Conservation (phyloP, 2,797 vertebrate species). For the Varecia variegata region DNA sequence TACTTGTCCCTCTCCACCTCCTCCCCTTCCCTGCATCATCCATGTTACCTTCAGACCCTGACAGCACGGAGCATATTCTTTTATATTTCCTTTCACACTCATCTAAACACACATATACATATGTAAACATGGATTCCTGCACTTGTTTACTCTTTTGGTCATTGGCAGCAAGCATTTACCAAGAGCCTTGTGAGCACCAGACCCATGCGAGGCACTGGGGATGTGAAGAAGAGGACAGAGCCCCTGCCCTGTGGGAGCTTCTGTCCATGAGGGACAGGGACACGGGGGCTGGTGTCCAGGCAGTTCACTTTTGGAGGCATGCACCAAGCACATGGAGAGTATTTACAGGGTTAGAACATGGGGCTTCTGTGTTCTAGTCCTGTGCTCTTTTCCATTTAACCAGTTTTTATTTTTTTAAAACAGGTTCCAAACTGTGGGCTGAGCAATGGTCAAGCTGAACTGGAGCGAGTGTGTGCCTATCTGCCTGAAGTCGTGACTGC, state of each 20-base stretch:
- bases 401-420: neutral
- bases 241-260: neutral
- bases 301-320: neutral
- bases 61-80: neutral
- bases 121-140: neutral
- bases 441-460: neutral
- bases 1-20: neutral
- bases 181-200: neutral
- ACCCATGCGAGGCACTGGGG: neutral
- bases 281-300: fast-evolving
- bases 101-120: fast-evolving
- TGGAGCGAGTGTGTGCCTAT: neutral
- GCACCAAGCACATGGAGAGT: no score
- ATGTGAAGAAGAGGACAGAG: neutral
- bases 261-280: fast-evolving
- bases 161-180: neutral
- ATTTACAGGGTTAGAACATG: neutral
- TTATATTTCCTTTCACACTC: neutral
- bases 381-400: neutral
- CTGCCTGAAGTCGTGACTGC: neutral
- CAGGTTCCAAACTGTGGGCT: neutral
- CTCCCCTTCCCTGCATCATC: neutral
- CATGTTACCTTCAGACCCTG: no score
- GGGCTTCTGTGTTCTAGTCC: neutral
- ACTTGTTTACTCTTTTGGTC: neutral